Percentiles rank a stretch among this genome's conserved stretches.
phyloP scores from a whole-genome alignment of 2,797 vertebrate genomes.

The Yasuhikotakia modesta region DNA sequence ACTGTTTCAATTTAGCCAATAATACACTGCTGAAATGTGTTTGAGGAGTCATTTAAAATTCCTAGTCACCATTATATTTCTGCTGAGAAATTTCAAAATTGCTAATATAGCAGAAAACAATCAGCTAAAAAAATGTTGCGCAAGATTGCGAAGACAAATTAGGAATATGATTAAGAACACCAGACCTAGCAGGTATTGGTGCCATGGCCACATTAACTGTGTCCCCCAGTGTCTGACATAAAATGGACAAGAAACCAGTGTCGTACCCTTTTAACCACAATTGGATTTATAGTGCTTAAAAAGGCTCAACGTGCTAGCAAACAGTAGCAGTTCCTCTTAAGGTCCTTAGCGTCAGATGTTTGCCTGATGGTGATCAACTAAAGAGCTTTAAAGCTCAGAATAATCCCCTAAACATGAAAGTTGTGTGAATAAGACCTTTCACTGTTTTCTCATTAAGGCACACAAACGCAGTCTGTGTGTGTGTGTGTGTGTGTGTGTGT shows the following conservation, averaged over 20 bases:
- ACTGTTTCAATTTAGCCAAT: not conserved
- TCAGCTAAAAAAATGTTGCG: not conserved
- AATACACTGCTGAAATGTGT: not conserved
- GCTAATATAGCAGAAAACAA: conserved; percentile 9
- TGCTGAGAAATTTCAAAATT: not conserved
- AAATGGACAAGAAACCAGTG: conserved; percentile 25
- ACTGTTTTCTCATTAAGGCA: conserved; percentile 61
- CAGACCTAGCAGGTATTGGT: not conserved
- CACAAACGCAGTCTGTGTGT: conserved; percentile 57
- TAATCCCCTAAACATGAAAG: conserved; percentile 68
- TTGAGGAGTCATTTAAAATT: not conserved
- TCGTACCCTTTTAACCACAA: conserved; percentile 63
- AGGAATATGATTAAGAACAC: not conserved
- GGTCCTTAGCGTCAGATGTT: conserved; percentile 76
- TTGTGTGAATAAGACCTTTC: conserved; percentile 70
- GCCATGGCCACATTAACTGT: not conserved
- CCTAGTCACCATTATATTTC: conserved; percentile 16
- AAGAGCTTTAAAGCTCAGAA: conserved; percentile 73
- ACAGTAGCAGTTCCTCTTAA: conserved; percentile 70
- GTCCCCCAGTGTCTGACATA: not conserved
- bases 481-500: conserved; percentile 31
- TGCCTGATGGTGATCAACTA: conserved; percentile 76
- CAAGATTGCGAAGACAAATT: not conserved
- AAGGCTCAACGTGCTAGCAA: conserved; percentile 58
- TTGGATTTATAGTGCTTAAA: conserved; percentile 53